phyloP scores from a whole-genome alignment of 2,888 invertebrate species.

The Metalampra italica region DNA sequence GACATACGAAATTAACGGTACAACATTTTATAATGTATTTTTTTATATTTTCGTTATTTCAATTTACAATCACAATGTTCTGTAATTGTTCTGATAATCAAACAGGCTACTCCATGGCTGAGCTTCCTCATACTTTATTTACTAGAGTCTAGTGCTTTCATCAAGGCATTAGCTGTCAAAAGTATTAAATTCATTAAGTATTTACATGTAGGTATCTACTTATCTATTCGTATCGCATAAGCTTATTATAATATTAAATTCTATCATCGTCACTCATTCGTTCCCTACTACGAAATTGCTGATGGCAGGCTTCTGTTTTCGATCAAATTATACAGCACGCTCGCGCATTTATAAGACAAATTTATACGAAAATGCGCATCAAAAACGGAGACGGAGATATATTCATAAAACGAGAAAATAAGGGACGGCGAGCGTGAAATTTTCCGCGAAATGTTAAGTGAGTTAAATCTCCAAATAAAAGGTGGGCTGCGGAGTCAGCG shows the following conservation, averaged over 20 bases:
- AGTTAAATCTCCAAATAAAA: constrained; percentile 74
- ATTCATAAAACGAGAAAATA: constrained; percentile 31
- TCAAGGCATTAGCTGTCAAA: neutral
- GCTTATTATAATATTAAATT: constrained; percentile 21
- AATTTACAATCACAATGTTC: neutral
- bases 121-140: neutral
- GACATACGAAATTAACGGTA: constrained; percentile 10
- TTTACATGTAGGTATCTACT: constrained; percentile 13
- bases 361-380: constrained; percentile 37
- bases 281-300: constrained; percentile 38
- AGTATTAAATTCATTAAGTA: too few relatives aligned
- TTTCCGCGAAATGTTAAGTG: constrained; percentile 59
- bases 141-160: neutral
- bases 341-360: constrained; percentile 40
- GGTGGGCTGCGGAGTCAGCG: constrained; percentile 62
- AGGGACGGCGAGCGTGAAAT: constrained; percentile 40
- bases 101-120: too few relatives aligned
- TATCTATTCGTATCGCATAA: constrained; percentile 6
- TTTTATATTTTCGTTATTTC: neutral
- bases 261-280: constrained; percentile 41
- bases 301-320: constrained; percentile 56
- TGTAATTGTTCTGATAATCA: neutral
- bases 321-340: constrained; percentile 66
- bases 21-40: neutral
- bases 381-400: constrained; percentile 32